Base-by-base conservation (phyloP, 2,113 vertebrate species). In the Gavia stellata region DNA sequence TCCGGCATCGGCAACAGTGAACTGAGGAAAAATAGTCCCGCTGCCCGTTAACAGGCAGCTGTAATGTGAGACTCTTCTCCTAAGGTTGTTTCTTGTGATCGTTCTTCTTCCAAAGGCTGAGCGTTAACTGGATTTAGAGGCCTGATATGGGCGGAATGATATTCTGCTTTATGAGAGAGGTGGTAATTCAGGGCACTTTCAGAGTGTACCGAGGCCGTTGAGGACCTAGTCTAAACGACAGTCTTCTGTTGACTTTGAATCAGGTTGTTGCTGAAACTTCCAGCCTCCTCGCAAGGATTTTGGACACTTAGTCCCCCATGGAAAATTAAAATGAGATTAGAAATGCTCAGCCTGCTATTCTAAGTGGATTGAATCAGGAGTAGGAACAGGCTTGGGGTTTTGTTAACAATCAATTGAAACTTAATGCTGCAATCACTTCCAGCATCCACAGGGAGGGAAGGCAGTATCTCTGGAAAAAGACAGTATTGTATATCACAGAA, bases 241-340 rank as follows among this genome's bases (percentile, higher is more conserved):
- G n/a, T 29, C 49, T 73, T 88, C 42, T 4, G 3, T 28, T 63
- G 90, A 86, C 70, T 90, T 88, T 58, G 63, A 90, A 70, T 78
- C 62, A 67, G 55, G 67, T 58, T 80, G 67, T 71, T 93, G 68
- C 77, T 87, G 83, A 86, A 91, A 86, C 36, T 86, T 92, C 79
- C 72, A 96, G 33, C 49, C 68, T 40, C 7, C 36, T 92, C 24
- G 7, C 45, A 65, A 91, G 88, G 90, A 81, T 95, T 97, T 91
- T 75, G 95, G 91, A 91, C 68, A 56, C 72, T 94, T 67, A 88
- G 80, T 93, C 83, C 88, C 80, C 88, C 68, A 20, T 80, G 96
- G 91, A 96, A 94, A 95, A 97, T 96, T 94, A 96, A 95, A 96
- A 97, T 89, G 83, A 96, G 96, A 96, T 96, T 96, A 96, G 94